Evolutionary conservation across 2,888 invertebrate genomes (phyloP), one percentile per base, ranked within the genome.

Genomic region (Drosophila nigricruria): DNA sequence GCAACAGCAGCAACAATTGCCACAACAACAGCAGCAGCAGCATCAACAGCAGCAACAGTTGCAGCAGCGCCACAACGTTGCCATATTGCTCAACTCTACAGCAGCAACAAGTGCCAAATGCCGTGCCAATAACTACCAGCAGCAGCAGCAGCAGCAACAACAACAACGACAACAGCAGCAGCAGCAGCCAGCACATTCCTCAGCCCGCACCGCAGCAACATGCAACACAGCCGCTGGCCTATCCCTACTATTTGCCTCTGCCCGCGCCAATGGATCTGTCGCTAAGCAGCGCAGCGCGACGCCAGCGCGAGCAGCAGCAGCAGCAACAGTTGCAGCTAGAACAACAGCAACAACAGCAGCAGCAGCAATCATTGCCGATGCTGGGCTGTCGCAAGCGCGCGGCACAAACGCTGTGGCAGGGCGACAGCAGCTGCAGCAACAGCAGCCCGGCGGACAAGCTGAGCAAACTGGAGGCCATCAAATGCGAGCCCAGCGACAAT

Each of bases 191-290:
- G 60, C 77, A 75, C 88, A 76, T 76, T 79, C 75, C 53, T 54
- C 53, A 54, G 38, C 38, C 79, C 49, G 57, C 54, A 43, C n/a
- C 43, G 12, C 59, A 75, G 30, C 63, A 62, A 43, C 50, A 50
- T 50, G 50, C 50, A 18, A 23, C 32, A 58, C 77, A 67, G 30
- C 67, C 79, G 47, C 43, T 81, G 54, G 30, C 77, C 14, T 82
- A 82, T 42, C 78, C 72, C 12, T 70, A 80, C 45, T 69, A 68
- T 34, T 18, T 77, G 74, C 60, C 67, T 23, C 50, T 70, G 40
- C 77, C 89, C 52, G 79, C 83, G 32, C 92, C 92, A 70, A 92
- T 92, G 81, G 92, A 92, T 77, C 75, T 92, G 27, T 92, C 92
- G 18, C 75, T 92, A 36, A 90, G 91, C 34, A 81, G 85, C 25